Conservation (phyloP, 2,797 vertebrate species). For the Miichthys miiuy region DNA sequence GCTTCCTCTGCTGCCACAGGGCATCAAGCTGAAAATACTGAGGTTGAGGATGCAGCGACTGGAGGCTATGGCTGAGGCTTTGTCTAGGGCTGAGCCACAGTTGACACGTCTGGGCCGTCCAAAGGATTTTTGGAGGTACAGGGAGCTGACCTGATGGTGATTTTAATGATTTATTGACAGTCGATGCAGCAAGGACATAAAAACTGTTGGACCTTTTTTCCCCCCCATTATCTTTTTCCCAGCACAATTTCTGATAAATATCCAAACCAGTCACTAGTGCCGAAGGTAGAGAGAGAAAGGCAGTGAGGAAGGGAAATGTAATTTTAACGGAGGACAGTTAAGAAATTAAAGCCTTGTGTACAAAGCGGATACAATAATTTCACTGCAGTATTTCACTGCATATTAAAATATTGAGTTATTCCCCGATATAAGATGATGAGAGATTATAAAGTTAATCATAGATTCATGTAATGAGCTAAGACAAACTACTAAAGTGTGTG, state of each 20-base stretch:
- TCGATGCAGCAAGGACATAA: neutral
- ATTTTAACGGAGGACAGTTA: constrained; percentile 12
- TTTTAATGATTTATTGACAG: constrained; percentile 34
- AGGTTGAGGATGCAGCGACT: constrained; percentile 61
- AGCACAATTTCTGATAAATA: constrained; percentile 2
- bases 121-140: constrained; percentile 14
- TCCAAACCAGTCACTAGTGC: neutral
- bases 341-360: neutral
- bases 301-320: neutral
- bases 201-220: neutral
- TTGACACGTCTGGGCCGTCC: constrained; percentile 24
- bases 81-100: constrained; percentile 51
- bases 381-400: neutral
- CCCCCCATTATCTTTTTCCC: neutral
- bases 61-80: constrained; percentile 57
- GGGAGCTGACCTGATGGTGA: constrained; percentile 16
- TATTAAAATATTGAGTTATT: constrained; percentile 9
- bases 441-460: constrained; percentile 57
- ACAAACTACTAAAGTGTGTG: neutral
- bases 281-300: neutral
- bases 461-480: constrained; percentile 51
- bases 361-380: neutral
- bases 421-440: constrained; percentile 38
- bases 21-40: constrained; percentile 73
- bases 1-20: constrained; percentile 74